phyloP scores from a whole-genome alignment of 2,797 vertebrate species.

The Hylomyscus alleni region DNA sequence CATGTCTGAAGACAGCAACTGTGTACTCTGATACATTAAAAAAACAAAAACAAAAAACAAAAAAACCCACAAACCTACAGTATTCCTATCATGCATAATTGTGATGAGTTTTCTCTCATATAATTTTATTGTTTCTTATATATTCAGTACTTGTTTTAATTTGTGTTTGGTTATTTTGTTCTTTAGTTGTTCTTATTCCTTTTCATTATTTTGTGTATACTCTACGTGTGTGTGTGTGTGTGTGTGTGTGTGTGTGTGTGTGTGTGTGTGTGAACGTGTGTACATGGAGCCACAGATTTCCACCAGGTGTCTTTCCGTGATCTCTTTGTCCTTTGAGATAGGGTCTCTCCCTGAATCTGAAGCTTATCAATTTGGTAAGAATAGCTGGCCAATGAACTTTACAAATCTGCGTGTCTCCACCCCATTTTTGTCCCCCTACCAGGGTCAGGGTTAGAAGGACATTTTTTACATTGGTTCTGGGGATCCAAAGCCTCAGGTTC shows the following conservation, averaged over 20 bases:
- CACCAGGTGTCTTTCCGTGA: neutral
- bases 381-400: no score
- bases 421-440: neutral
- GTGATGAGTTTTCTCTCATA: neutral
- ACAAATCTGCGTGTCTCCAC: neutral
- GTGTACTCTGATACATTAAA: no score
- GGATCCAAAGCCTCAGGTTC: neutral
- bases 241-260: neutral
- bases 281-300: neutral
- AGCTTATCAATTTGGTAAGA: neutral
- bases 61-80: neutral
- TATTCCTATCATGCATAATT: neutral
- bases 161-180: neutral
- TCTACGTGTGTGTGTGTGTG: neutral
- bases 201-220: neutral
- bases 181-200: neutral
- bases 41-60: no score
- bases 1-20: no score
- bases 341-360: neutral
- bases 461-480: no score
- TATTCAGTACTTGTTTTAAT: neutral
- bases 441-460: neutral
- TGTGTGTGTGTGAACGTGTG: neutral
- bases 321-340: neutral
- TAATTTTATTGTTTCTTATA: neutral